A percentile compares a stretch with the other conserved stretches of the same genome.
These are phyloP conservation scores for Scaeva pyrastri DNA, from an alignment of 2,888 invertebrate genomes.

Conservation along the genomic window DNA sequence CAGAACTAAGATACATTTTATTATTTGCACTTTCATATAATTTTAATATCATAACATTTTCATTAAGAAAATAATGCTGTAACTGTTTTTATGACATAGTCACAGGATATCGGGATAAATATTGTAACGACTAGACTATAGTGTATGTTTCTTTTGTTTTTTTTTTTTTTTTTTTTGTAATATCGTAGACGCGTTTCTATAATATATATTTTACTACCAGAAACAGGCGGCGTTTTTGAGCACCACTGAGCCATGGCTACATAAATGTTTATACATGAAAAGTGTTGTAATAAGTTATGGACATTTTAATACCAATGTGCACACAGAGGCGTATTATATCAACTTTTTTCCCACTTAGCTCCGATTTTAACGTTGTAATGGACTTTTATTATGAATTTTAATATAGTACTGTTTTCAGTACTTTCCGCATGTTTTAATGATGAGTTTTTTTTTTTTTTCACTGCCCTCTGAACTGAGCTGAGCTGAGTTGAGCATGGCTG, in stretches of 20 bases:
- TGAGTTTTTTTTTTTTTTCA: conserved; percentile 18
- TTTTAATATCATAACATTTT: conserved; percentile 77
- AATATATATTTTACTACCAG: conserved; percentile 10
- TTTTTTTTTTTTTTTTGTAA: too few species aligned
- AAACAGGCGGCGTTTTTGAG: conserved; percentile 31
- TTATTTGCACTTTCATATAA: conserved; percentile 48
- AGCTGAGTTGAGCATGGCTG: not conserved
- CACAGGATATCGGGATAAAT: conserved; percentile 36
- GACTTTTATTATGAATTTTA: conserved; percentile 74
- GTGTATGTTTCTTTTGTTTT: conserved; percentile 7
- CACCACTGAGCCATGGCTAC: conserved; percentile 22
- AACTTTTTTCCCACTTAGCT: conserved; percentile 51
- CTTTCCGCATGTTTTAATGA: conserved; percentile 42
- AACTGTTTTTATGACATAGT: conserved; percentile 74
- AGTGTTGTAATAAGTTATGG: conserved; percentile 71
- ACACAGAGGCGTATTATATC: conserved; percentile 64
- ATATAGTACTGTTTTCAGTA: conserved; percentile 47
- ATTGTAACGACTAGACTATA: conserved; percentile 51
- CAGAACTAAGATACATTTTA: not conserved
- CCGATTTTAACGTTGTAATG: conserved; percentile 56
- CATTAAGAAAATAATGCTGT: conserved; percentile 79
- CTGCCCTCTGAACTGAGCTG: not conserved
- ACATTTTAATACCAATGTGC: conserved; percentile 61
- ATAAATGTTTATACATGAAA: conserved; percentile 30
- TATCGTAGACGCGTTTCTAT: conserved; percentile 18